Evolutionary conservation across 1,140 invertebrate species (phyloP).

Genomic region (Drosophila lacteicornis): DNA sequence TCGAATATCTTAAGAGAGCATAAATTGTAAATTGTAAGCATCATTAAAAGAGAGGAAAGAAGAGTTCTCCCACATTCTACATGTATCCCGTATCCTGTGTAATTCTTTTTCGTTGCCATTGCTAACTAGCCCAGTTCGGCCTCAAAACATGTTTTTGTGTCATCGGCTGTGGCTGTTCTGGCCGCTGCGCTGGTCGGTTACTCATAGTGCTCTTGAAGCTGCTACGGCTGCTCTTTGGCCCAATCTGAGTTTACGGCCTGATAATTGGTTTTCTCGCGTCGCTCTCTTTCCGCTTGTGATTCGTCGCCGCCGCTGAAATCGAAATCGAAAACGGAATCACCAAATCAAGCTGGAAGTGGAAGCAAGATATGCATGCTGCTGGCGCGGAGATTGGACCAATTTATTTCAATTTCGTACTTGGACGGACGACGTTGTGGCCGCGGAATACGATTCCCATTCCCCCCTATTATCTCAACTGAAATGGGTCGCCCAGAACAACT

Average conservation of each 20-base stretch:
- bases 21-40: conserved; percentile 24
- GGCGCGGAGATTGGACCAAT: conserved; percentile 68
- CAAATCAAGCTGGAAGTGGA: conserved; percentile 66
- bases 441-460: neutral
- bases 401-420: conserved; percentile 78
- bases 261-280: conserved; percentile 64
- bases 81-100: conserved; percentile 5
- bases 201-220: conserved; percentile 23
- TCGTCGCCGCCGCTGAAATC: conserved; percentile 63
- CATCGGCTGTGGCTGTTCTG: conserved; percentile 6
- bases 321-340: conserved; percentile 41
- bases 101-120: conserved; percentile 8
- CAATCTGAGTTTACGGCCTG: conserved; percentile 57
- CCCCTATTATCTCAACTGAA: conserved; percentile 13
- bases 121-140: neutral
- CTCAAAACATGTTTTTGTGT: conserved; percentile 34
- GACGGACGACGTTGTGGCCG: conserved; percentile 61
- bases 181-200: conserved; percentile 24
- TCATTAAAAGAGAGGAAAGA: conserved; percentile 7
- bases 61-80: conserved; percentile 12
- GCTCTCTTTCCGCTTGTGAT: conserved; percentile 66
- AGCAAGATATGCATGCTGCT: conserved; percentile 72
- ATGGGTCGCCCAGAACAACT: conserved; percentile 25
- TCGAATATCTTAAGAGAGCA: conserved; percentile 25
- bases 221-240: conserved; percentile 35